Conservation (phyloP, 2,797 vertebrate species). For the Ateles fusciceps region DNA sequence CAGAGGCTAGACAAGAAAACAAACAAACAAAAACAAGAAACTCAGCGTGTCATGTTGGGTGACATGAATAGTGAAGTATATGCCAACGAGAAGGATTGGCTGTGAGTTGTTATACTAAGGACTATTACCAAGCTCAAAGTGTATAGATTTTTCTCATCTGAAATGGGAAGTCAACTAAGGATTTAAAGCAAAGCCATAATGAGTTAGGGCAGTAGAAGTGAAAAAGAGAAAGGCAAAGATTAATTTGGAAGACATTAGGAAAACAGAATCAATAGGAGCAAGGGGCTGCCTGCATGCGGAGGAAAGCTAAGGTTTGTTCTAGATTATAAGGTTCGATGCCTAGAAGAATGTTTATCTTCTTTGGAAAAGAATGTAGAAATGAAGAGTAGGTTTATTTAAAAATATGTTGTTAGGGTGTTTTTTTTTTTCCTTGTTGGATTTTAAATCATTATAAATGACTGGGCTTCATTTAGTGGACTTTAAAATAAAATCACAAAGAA, state of each 20-base stretch:
- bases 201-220: background rate
- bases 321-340: background rate
- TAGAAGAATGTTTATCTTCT: background rate
- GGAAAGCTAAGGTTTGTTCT: background rate
- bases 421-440: background rate
- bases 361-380: background rate
- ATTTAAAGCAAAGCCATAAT: conserved; percentile 34
- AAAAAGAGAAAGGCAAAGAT: conserved; percentile 47
- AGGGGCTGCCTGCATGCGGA: background rate
- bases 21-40: background rate
- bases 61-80: background rate
- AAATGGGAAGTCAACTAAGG: conserved; percentile 31
- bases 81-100: background rate
- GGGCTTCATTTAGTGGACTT: background rate
- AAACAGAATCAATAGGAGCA: conserved; percentile 1
- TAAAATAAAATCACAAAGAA: background rate
- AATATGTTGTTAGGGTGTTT: background rate
- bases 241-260: conserved; percentile 41
- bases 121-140: background rate
- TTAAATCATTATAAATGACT: background rate
- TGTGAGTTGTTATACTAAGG: background rate
- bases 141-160: conserved; percentile 15
- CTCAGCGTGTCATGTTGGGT: background rate
- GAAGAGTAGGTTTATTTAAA: background rate
- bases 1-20: background rate